phyloP scores from a whole-genome alignment of 2,797 vertebrate genomes.

The Mormyrus proboscirostris region DNA sequence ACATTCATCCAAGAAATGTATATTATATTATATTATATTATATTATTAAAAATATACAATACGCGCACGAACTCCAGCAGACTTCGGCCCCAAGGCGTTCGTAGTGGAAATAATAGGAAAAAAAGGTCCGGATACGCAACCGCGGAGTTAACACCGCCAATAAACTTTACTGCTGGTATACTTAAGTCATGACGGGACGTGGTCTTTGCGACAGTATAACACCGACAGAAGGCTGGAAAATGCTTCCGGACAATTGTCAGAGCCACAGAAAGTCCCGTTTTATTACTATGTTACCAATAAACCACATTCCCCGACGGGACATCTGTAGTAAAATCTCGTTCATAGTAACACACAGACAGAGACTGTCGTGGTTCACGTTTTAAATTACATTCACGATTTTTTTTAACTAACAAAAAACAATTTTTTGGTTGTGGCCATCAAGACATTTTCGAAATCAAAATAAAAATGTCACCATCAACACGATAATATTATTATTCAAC shows the following conservation, averaged over 20 bases:
- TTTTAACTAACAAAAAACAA: neutral
- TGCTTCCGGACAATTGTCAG: conserved; percentile 28
- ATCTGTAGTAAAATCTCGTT: neutral
- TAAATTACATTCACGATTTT: neutral
- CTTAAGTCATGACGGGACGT: conserved; percentile 69
- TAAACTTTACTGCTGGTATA: conserved; percentile 81
- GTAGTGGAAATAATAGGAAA: neutral
- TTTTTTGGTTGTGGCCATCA: neutral
- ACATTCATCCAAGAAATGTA: neutral
- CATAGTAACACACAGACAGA: neutral
- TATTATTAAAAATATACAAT: neutral
- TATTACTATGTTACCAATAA: conserved; percentile 12
- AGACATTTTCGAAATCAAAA: neutral
- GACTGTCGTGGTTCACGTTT: neutral
- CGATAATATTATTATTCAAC: neutral
- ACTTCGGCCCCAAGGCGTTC: conserved; percentile 1
- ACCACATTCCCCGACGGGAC: neutral
- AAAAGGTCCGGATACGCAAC: conserved; percentile 53
- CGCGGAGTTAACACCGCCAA: conserved; percentile 68
- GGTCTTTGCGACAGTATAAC: conserved; percentile 51
- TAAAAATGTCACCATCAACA: neutral
- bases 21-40: neutral
- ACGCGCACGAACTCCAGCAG: neutral
- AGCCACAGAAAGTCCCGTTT: conserved; percentile 22
- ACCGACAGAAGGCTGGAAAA: conserved; percentile 42